Percentiles rank a stretch among this genome's conserved stretches.
phyloP scores from a whole-genome alignment of 2,113 vertebrate genomes.

The Laterallus jamaicensis region DNA sequence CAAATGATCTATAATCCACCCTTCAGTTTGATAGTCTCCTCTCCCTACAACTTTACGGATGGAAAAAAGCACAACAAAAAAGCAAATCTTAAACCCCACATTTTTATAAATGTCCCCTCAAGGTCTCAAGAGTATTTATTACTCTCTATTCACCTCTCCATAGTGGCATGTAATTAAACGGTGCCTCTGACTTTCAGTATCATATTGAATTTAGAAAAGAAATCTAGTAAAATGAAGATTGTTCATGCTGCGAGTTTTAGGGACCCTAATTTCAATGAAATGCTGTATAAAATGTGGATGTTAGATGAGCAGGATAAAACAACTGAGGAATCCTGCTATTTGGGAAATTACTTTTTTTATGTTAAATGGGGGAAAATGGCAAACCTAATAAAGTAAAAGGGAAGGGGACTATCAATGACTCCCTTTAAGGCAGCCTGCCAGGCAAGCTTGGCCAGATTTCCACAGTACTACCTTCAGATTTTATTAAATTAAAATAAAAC shows the following conservation, averaged over 20 bases:
- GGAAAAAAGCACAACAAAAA: not conserved
- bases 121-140: conserved; percentile 46
- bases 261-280: conserved; percentile 57
- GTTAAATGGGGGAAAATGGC: conserved; percentile 48
- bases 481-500: conserved; percentile 79
- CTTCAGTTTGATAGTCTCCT: conserved; percentile 28
- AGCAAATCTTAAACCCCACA: not conserved
- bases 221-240: conserved; percentile 56
- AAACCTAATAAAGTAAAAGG: conserved; percentile 54
- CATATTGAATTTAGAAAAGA: conserved; percentile 49
- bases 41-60: not conserved
- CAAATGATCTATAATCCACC: conserved; percentile 8
- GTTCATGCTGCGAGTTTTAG: conserved; percentile 47
- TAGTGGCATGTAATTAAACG: conserved; percentile 20
- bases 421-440: conserved; percentile 70
- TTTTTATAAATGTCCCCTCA: conserved; percentile 18
- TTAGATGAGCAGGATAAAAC: conserved; percentile 44
- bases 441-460: conserved; percentile 58
- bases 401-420: conserved; percentile 53
- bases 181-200: conserved; percentile 42
- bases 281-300: conserved; percentile 38
- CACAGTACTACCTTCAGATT: conserved; percentile 61
- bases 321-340: conserved; percentile 58
- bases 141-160: not conserved
- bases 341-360: conserved; percentile 67